phyloP scores from a whole-genome alignment of 2,797 vertebrate species.

The Pyrocephalus nanus region DNA sequence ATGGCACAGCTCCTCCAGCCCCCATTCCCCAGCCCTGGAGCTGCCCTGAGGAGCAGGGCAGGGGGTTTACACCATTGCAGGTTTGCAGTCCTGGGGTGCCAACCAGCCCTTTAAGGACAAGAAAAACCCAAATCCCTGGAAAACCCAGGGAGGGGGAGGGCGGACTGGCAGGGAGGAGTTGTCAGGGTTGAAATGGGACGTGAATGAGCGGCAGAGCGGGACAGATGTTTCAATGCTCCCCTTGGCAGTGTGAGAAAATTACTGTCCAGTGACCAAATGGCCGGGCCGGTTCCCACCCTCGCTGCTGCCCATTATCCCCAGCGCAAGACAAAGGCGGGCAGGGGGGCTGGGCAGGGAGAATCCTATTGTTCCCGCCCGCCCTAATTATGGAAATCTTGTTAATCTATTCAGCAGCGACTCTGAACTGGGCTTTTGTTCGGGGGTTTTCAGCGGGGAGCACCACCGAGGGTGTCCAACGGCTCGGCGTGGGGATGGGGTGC shows the following conservation, averaged over 20 bases:
- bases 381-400: slow-evolving; percentile 99
- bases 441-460: slow-evolving; percentile 45
- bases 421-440: slow-evolving; percentile 77
- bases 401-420: slow-evolving; percentile 92
- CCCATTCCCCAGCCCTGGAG: accelerated
- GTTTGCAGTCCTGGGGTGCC: not conserved
- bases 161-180: not conserved
- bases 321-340: slow-evolving; percentile 86
- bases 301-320: slow-evolving; percentile 84
- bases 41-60: accelerated
- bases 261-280: slow-evolving; percentile 76
- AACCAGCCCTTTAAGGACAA: not conserved
- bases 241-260: slow-evolving; percentile 77
- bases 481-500: slow-evolving; percentile 37
- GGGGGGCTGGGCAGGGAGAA: slow-evolving; percentile 78
- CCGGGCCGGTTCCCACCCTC: slow-evolving; percentile 80
- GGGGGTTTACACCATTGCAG: accelerated
- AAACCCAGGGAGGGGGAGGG: not conserved
- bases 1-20: accelerated
- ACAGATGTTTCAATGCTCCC: slow-evolving; percentile 74
- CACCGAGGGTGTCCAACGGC: slow-evolving; percentile 64
- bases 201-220: slow-evolving; percentile 58
- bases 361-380: slow-evolving; percentile 90
- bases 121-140: not conserved
- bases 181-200: slow-evolving; percentile 40